Conservation (phyloP, 2,888 invertebrate species). For the Plebejus argus region DNA sequence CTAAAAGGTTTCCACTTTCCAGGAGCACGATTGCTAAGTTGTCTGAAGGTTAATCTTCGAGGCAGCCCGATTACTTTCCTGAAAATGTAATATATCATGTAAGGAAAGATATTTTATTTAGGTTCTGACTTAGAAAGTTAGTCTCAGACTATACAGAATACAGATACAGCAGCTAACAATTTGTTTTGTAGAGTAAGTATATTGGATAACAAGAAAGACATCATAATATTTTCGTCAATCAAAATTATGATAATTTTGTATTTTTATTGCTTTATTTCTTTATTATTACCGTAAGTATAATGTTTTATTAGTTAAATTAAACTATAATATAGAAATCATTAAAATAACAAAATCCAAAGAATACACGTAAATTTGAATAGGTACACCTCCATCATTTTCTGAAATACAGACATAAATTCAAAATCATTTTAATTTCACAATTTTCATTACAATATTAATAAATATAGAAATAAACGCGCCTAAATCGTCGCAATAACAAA, state of each 20-base stretch:
- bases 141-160: too few relatives aligned
- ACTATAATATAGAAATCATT: too few relatives aligned
- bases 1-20: neutral
- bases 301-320: too few relatives aligned
- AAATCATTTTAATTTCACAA: neutral
- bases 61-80: neutral
- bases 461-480: neutral
- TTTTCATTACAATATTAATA: neutral
- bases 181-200: too few relatives aligned
- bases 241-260: too few relatives aligned
- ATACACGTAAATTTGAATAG: neutral
- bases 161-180: too few relatives aligned
- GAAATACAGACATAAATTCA: too few relatives aligned
- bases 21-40: neutral
- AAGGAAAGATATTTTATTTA: neutral
- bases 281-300: neutral
- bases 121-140: neutral
- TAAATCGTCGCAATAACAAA: slow-evolving; percentile 1
- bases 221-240: too few relatives aligned
- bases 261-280: neutral
- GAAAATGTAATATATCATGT: neutral
- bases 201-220: too few relatives aligned
- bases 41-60: neutral
- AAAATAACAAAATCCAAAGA: neutral
- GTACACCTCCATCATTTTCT: too few relatives aligned